These are phyloP conservation scores for Bruchidius siliquastri DNA, from an alignment of 2,888 invertebrate genomes.

Conservation along the genomic window DNA sequence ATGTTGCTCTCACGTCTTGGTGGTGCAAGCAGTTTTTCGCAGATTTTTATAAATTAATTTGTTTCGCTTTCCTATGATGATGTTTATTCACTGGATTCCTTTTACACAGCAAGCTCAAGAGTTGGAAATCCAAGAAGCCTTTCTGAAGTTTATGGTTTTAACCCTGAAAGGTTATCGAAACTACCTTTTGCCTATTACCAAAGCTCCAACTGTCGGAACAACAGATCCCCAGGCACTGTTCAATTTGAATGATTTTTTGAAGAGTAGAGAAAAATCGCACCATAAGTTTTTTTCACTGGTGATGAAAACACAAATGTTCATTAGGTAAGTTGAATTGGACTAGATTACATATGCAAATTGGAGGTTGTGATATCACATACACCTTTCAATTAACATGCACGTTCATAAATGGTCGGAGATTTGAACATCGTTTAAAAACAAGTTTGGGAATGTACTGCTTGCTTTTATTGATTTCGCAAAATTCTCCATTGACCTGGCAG, in stretches of 20 bases:
- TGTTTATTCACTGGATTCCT: constrained; percentile 1
- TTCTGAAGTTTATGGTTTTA: constrained; percentile 90
- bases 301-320: constrained; percentile 95
- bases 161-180: constrained; percentile 86
- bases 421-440: no score
- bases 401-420: no score
- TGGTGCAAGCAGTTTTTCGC: no score
- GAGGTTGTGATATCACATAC: background rate
- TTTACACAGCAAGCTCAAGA: constrained; percentile 71
- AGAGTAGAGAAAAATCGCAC: constrained; percentile 83
- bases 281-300: constrained; percentile 85
- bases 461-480: no score
- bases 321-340: constrained; percentile 53
- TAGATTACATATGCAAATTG: background rate
- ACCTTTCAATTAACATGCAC: no score
- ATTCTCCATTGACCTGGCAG: no score
- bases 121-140: constrained; percentile 94
- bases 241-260: constrained; percentile 84
- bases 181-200: constrained; percentile 86
- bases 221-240: constrained; percentile 95
- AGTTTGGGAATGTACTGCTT: no score
- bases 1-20: no score
- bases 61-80: no score
- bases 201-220: constrained; percentile 87
- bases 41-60: no score